Evolutionary conservation across 2,797 vertebrate species (phyloP), one percentile per base, ranked within the genome.

Genomic region (Amblyraja radiata): DNA sequence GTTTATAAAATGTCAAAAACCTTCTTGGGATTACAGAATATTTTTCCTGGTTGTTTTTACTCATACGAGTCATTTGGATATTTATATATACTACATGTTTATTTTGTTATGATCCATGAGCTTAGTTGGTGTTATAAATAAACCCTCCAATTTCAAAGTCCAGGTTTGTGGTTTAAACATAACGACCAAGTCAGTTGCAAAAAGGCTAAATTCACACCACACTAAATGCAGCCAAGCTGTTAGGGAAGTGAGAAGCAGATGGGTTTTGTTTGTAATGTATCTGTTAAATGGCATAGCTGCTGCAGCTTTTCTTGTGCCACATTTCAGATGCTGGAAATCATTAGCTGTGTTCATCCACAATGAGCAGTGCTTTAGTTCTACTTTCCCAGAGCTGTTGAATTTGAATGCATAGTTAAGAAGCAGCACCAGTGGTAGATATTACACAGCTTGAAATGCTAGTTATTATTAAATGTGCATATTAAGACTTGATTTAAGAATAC

Each of bases 281-380:
- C 71, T 54, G 54, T 71, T 90, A 90, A 90, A 90, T 39, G 32
- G 25, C 25, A 54, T 54, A 76, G 32, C 39, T 92, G 36, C 71
- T 92, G 36, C 39, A 74, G 46, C 13, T 92, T 92, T 76, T 74
- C 14, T 39, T 92, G 90, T 92, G 90, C 90, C 90, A 92, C 39
- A 39, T 92, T 92, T 92, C 68, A 58, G 71, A 58, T 92, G 39
- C 90, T 92, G 71, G 71, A 90, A 71, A 1, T 90, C 88, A 90
- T 90, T 90, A 71, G 14, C 71, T 36, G 1, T 68, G 84, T 65
- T 74, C 10, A 10, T 74, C 36, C 71, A 76, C 39, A 76, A 71
- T 92, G 36, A 54, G 23, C 71, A 46, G 39, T 46, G 65, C 21
- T 28, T 46, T 39, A 91, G 36, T 23, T 7, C 39, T 46, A 54